Conservation (phyloP, 2,888 invertebrate genomes). For the Folsomia manolachei region DNA sequence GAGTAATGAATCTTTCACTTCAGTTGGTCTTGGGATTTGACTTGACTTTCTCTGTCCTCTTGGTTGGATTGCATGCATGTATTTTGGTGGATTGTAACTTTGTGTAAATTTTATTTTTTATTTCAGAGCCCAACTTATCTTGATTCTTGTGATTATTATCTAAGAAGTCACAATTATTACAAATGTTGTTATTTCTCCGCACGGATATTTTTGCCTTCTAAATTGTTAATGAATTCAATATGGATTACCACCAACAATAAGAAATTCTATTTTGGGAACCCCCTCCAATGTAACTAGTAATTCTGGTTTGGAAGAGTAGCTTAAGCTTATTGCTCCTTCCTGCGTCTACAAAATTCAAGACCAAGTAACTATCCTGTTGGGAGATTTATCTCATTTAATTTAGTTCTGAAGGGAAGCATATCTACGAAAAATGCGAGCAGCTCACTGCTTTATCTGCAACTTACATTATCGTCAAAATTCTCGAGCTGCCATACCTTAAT, state of each 20-base stretch:
- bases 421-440: not conserved
- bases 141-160: no score
- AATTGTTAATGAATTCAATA: conserved; percentile 6
- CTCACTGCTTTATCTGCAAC: not conserved
- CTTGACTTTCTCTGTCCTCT: not conserved
- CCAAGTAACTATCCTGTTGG: not conserved
- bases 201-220: not conserved
- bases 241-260: not conserved
- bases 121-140: no score
- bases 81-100: not conserved
- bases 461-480: no score
- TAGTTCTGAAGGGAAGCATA: not conserved
- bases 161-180: no score
- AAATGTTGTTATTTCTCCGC: no score
- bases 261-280: not conserved
- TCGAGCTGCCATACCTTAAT: no score
- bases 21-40: not conserved
- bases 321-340: no score
- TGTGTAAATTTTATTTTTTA: no score
- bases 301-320: no score
- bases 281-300: no score
- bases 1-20: conserved; percentile 21
- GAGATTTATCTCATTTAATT: conserved; percentile 10
- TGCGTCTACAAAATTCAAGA: not conserved
- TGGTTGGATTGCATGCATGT: not conserved